Base-by-base conservation (phyloP, 2,888 invertebrate genomes). In the Drosophila fulvimacula region DNA sequence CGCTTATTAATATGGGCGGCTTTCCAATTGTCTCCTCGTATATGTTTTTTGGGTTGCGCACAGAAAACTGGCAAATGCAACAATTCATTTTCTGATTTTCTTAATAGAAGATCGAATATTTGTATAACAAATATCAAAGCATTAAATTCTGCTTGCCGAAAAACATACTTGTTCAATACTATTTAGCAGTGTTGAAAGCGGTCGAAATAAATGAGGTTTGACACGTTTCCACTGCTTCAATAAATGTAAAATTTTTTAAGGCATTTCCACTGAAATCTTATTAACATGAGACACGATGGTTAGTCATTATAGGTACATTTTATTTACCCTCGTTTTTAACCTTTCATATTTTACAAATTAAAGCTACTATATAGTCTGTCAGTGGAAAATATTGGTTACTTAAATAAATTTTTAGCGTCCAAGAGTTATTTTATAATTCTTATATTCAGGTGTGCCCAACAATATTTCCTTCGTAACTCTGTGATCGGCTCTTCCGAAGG, bases 11-110 rank as follows among this genome's bases (percentile, higher is more conserved):
- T 27, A 88, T 66, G 9, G 88, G 86, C 24, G 88, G 88, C 13
- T 80, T 73, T 10, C 88, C 88, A 44, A 88, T 79, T 0, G 73
- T 73, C 44, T 88, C 83, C 11, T 73, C 68, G 38, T 80, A 72
- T 60, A 88, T 86, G 38, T 88, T 81, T 42, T 72, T 81, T 9
- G 81, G 78, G 52, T 73, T 71, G 36, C 89, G 80, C 52, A 89
- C 83, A 52, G 73, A 52, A 65, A 80, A 88, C 58, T 85, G 81
- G 63, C 88, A 88, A 74, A 88, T 83, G 69, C 88, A 88, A 65
- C 88, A 88, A 71, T 76, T 81, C 88, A 89, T 89, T 57, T 69
- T 87, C 11, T 46, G 9, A 56, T 59, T 42, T 48, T 49, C 59
- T 60, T n/a, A 41, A 15, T 17, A 13, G 9, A 52, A 46, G 42